Evolutionary conservation across 2,113 vertebrate genomes (phyloP), one percentile per base, ranked within the genome.

Genomic region (Albula goreensis): DNA sequence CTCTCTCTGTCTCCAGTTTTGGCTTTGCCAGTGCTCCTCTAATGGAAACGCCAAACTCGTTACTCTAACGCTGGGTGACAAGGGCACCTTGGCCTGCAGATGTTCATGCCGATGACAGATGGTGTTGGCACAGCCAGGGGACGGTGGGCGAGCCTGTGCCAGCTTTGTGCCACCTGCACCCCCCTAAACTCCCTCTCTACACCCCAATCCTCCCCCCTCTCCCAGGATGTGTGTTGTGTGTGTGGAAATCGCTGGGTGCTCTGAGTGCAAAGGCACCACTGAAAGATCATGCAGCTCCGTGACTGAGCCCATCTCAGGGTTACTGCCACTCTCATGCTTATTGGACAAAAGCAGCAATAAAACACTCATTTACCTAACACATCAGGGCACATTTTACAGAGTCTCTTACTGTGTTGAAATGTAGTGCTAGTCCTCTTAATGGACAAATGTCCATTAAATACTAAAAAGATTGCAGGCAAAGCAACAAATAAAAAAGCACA

Each of bases 71-170:
- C 89, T 91, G 95, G 94, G 92, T 92, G 94, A 95, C 95, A 96
- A 95, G 95, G 95, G 95, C 95, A 96, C 95, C 95, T 96, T 96
- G 95, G 95, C 90, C 93, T 95, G 95, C 95, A 96, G 95, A 96
- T 96, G 95, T 96, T 96, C 93, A 84, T 85, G 89, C 93, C 89
- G 91, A 95, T 95, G 95, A 96, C 95, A 96, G 95, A 96, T 96
- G 95, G 95, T 82, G 90, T 85, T 92, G 90, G 94, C 93, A 85
- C 83, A 89, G 94, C 93, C 92, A 90, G 91, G 93, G 94, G 94
- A 91, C 88, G 91, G 93, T 93, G 93, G 91, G 53, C 85, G 92
- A 91, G 92, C 92, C 92, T 93, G 92, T 86, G 92, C 95, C 93
- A 93, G 92, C 91, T 92, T 93, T 89, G 93, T 93, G 92, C 94